Percentiles rank a stretch among this genome's conserved stretches.
phyloP scores from a whole-genome alignment of 2,888 invertebrate species.

The Drosophila picticornis region DNA sequence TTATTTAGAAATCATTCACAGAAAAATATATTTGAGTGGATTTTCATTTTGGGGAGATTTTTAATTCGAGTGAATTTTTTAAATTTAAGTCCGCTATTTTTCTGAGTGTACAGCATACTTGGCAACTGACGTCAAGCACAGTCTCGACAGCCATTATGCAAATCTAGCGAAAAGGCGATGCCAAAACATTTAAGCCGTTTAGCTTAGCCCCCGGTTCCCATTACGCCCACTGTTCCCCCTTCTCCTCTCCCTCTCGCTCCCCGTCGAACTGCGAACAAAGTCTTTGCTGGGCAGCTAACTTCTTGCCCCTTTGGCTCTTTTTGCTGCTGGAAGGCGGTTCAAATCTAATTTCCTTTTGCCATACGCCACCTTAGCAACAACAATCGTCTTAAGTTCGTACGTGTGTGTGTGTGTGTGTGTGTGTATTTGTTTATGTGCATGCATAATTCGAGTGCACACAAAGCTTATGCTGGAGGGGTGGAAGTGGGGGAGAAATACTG shows the following conservation, averaged over 20 bases:
- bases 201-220: conserved; percentile 14
- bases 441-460: conserved; percentile 65
- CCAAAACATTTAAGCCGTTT: conserved; percentile 70
- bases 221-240: not conserved
- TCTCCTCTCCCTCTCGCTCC: not conserved
- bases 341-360: conserved; percentile 74
- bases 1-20: no score
- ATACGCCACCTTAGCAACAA: conserved; percentile 45
- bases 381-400: not conserved
- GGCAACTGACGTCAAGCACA: conserved; percentile 20
- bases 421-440: conserved; percentile 37
- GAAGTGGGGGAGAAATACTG: not conserved
- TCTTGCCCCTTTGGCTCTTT: conserved; percentile 11
- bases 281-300: conserved; percentile 2
- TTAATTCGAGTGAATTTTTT: not conserved
- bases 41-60: not conserved
- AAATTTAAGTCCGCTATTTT: not conserved
- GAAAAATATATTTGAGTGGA: not conserved
- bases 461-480: not conserved
- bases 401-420: conserved; percentile 18
- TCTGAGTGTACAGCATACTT: conserved; percentile 54
- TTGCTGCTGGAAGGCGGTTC: conserved; percentile 24
- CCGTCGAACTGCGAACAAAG: not conserved
- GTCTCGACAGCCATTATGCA: conserved; percentile 64
- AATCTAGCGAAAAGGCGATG: conserved; percentile 70